Evolutionary conservation across 2,113 vertebrate species (phyloP).

Genomic region (Camelus bactrianus): DNA sequence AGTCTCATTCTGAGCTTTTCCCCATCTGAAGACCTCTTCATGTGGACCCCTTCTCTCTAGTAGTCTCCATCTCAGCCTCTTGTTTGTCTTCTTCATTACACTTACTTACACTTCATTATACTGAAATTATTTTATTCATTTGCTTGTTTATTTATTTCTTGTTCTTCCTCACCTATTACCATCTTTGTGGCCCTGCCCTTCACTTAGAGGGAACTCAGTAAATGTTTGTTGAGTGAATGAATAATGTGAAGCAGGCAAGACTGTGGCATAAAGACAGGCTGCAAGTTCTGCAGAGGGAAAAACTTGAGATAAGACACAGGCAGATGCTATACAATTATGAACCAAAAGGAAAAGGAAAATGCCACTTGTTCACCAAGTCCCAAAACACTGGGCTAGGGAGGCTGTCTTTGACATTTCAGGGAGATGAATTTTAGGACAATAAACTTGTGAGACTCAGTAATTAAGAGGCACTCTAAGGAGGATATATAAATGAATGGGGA

Average conservation of each 20-base stretch:
- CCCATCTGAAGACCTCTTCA: not conserved
- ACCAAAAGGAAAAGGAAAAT: not conserved
- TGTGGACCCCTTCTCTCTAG: not conserved
- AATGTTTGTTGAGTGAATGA: not conserved
- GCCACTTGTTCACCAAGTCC: not conserved
- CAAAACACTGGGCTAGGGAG: not conserved
- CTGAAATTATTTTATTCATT: not conserved
- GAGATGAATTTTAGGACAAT: conserved; percentile 19
- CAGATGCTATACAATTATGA: not conserved
- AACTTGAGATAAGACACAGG: not conserved
- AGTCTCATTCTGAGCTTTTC: not conserved
- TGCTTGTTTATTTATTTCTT: conserved; percentile 8
- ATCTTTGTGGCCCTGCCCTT: not conserved
- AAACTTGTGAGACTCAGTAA: not conserved
- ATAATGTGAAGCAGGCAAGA: not conserved
- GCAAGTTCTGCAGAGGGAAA: not conserved
- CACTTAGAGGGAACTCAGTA: not conserved
- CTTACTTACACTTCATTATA: not conserved
- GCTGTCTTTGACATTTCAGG: not conserved
- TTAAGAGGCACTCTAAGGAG: not conserved
- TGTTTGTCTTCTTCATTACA: not conserved
- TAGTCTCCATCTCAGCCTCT: not conserved
- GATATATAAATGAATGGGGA: not conserved
- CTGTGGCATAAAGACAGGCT: not conserved
- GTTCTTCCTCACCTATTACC: not conserved